phyloP scores from a whole-genome alignment of 1,140 invertebrate species.

The Pissodes strobi region DNA sequence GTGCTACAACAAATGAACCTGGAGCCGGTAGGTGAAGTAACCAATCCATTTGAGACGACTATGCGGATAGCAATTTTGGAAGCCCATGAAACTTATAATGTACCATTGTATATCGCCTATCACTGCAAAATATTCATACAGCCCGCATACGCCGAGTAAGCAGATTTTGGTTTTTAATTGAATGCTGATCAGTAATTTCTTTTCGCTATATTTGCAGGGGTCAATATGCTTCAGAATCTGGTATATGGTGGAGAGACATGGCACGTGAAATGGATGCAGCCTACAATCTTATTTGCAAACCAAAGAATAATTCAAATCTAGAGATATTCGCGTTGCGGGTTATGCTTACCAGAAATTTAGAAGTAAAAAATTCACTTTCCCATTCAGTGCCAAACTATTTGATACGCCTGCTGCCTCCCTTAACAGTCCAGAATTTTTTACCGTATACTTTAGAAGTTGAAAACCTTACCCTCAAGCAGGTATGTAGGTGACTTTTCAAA shows the following conservation, averaged over 20 bases:
- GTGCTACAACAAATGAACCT: slow-evolving; percentile 67
- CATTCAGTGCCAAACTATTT: slow-evolving; percentile 73
- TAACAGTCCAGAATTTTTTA: slow-evolving; percentile 76
- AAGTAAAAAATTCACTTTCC: slow-evolving; percentile 53
- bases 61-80: slow-evolving; percentile 74
- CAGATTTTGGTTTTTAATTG: slow-evolving; percentile 34
- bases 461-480: slow-evolving; percentile 47
- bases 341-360: slow-evolving; percentile 50
- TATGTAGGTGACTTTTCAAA: too few relatives aligned
- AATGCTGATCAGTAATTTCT: too few relatives aligned
- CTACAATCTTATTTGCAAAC: slow-evolving; percentile 66
- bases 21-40: slow-evolving; percentile 66
- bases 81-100: slow-evolving; percentile 72
- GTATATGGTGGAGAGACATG: slow-evolving; percentile 82
- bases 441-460: slow-evolving; percentile 70
- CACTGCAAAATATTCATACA: slow-evolving; percentile 76
- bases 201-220: slow-evolving; percentile 62
- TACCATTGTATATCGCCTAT: slow-evolving; percentile 80
- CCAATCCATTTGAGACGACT: slow-evolving; percentile 77
- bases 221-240: slow-evolving; percentile 69
- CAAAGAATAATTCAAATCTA: slow-evolving; percentile 60
- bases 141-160: slow-evolving; percentile 75
- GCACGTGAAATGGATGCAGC: slow-evolving; percentile 64
- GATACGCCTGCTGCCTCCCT: slow-evolving; percentile 71
- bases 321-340: slow-evolving; percentile 69